These are phyloP conservation scores for Myiozetetes cayanensis DNA, from an alignment of 2,113 vertebrate genomes.

Conservation along the genomic window DNA sequence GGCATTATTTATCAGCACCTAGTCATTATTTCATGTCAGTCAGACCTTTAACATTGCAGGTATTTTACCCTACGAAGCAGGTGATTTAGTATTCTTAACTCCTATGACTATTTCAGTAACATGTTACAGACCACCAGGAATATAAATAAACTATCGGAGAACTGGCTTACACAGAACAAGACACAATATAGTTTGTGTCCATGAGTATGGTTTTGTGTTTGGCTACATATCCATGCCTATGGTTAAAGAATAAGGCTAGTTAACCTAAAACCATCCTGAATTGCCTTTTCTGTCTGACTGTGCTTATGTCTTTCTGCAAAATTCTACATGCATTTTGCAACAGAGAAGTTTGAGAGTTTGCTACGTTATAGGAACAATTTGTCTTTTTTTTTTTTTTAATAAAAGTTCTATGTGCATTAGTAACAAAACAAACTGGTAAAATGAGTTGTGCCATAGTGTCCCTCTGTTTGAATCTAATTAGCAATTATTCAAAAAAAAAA, in stretches of 20 bases:
- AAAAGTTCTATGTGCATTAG: neutral
- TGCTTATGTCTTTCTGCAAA: neutral
- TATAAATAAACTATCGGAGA: neutral
- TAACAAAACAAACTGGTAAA: neutral
- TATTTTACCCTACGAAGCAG: neutral
- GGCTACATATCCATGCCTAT: neutral
- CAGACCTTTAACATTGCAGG: neutral
- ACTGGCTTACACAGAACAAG: neutral
- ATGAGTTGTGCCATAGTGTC: neutral
- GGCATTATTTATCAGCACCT: neutral
- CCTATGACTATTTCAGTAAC: neutral
- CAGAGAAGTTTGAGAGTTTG: neutral
- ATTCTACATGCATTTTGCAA: neutral
- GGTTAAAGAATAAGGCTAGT: neutral
- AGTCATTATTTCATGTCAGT: neutral
- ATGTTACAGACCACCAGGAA: neutral
- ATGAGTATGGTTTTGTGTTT: neutral
- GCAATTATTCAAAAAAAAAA: neutral
- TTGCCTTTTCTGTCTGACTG: neutral
- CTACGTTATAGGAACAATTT: neutral
- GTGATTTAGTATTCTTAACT: neutral
- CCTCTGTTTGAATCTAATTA: neutral
- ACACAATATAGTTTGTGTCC: neutral
- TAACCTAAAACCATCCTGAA: neutral
- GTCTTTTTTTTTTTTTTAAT: neutral